Base-by-base conservation (phyloP, 2,797 vertebrate species). In the Enteromius argenteus region DNA sequence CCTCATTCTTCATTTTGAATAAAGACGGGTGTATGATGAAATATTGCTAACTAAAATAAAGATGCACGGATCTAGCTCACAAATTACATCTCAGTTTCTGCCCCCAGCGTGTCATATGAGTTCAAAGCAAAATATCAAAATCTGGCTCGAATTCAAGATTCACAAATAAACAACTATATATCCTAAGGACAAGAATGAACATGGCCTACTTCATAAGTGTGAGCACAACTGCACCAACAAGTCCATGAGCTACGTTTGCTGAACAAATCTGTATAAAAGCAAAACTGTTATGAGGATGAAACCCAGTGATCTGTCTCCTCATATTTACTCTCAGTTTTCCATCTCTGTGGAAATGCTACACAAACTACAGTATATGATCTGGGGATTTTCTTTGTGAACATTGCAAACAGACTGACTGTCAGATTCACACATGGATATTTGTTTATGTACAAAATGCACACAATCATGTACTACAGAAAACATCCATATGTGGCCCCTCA, bases 181-280 rank as follows among this genome's bases (percentile, higher is more conserved):
- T 73, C 53, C 51, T 69, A 49, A 64, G 56, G 69, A 64, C 30
- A 44, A 81, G 42, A 64, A 81, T 74, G 46, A 81, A 21, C 58
- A 6, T 74, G 80, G 71, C 80, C 80, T 82, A 66, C 60, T 74
- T 74, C 7, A 14, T 74, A 21, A 74, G 27, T 35, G 30, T 51
- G 44, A 27, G 37, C 30, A 35, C 19, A 37, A 53, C 7, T n/a
- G 19, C 51, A 56, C 49, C 49, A 56, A 23, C 19, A 82, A 51
- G 49, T 73, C 60, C 27, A 27, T 81, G 32, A 84, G 44, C 32
- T 79, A 83, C 83, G 83, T 87, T 72, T 84, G 73, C 69, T 60
- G 60, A 83, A 79, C 74, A 88, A 68, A 88, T 85, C 49, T 53
- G 49, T 67, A 23, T 49, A 81, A 66, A 75, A 35, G 23, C 67